Evolutionary conservation across 2,113 vertebrate genomes (phyloP), one percentile per base, ranked within the genome.

Genomic region (Craseonycteris thonglongyai): DNA sequence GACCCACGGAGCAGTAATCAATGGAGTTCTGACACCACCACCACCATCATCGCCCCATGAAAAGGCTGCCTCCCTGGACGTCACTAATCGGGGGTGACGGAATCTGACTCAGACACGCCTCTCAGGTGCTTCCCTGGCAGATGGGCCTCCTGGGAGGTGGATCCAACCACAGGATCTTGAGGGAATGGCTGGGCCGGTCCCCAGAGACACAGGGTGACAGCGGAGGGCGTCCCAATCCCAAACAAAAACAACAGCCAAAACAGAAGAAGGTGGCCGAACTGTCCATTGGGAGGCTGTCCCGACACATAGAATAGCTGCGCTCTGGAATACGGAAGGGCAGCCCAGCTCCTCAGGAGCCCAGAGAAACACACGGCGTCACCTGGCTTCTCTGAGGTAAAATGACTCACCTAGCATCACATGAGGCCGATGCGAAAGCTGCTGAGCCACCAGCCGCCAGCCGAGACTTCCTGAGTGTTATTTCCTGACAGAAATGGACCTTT

Each of bases 381-480:
- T 10, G 72, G 0, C 0, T 84, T 84, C 74, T 82, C 86, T 0
- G 0, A 95, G 95, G 91, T 7, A 65, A 80, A 87, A 92, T 28
- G 24, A 28, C 88, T 45, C 12, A 35, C 89, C 71, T 5, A 22
- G n/a, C 56, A 15, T 72, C 0, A 4, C 9, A 13, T 30, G n/a
- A 65, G 91, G 86, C 45, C 42, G 1, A 79, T 68, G 61, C 1
- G 0, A 95, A n/a, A 24, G 61, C 61, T 74, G 69, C 88, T 49
- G 69, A 68, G 79, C 47, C 40, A 24, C 75, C 58, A 45, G 88
- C 69, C 88, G 54, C 91, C 93, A 45, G 96, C 84, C 58, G 91
- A 76, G 96, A 96, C 91, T 51, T 61, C 65, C 78, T 93, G 47
- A 93, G 45, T 19, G 66, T 51, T 76, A 38, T 79, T 96, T 85